These are phyloP conservation scores for Scelioninae gen. 2 DNA, from an alignment of 2,888 invertebrate species.

Conservation along the genomic window DNA sequence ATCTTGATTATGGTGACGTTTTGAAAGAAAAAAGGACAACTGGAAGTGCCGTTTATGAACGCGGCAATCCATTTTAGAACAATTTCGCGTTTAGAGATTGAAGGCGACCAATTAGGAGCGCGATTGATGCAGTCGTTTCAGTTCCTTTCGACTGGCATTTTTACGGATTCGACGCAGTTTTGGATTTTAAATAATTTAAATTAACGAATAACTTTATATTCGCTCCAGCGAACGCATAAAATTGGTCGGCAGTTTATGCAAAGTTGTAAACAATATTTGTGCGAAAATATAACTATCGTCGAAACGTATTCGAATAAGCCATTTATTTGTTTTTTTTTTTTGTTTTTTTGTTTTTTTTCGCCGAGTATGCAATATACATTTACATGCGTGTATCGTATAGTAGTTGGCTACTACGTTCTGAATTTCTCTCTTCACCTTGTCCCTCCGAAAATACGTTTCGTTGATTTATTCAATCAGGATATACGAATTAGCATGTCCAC, in stretches of 20 bases:
- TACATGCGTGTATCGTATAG: conserved; percentile 34
- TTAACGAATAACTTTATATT: conserved; percentile 10
- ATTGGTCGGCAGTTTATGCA: not conserved
- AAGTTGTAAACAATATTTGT: conserved; percentile 18
- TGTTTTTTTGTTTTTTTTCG: no score
- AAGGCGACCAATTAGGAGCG: conserved; percentile 37
- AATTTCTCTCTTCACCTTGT: conserved; percentile 52
- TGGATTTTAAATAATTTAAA: conserved; percentile 14
- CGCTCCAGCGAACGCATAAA: not conserved
- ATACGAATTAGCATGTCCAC: conserved; percentile 67
- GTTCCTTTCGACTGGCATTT: conserved; percentile 26
- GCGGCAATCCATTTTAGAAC: conserved; percentile 33
- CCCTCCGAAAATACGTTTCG: conserved; percentile 66
- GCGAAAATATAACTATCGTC: conserved; percentile 18
- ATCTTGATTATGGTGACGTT: conserved; percentile 34
- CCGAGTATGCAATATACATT: conserved; percentile 26
- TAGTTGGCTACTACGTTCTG: conserved; percentile 40
- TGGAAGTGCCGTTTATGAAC: conserved; percentile 16
- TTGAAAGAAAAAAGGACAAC: conserved; percentile 18
- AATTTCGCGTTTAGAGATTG: conserved; percentile 28
- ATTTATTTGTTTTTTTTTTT: conserved; percentile 37
- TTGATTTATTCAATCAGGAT: conserved; percentile 69
- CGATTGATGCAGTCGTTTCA: conserved; percentile 32
- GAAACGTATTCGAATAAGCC: conserved; percentile 27
- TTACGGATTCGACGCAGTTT: conserved; percentile 4